Conservation (phyloP, 2,797 vertebrate species). For the Babyrousa celebensis region DNA sequence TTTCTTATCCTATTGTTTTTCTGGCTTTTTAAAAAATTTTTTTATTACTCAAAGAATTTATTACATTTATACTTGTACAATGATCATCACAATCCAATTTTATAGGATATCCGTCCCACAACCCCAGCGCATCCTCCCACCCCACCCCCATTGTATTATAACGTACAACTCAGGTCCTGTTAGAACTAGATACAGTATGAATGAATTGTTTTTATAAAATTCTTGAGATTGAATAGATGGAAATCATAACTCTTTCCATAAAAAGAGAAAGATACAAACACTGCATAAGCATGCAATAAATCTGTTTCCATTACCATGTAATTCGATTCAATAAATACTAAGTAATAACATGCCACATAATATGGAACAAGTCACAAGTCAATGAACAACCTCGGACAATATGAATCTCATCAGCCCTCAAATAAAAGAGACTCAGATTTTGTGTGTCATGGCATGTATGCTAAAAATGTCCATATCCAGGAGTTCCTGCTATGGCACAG, state of each 20-base stretch:
- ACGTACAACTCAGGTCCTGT: conserved; percentile 65
- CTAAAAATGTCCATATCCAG: conserved; percentile 58
- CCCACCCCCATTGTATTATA: background rate
- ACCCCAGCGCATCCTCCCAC: too few species aligned
- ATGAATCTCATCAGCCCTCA: background rate
- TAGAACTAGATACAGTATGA: conserved; percentile 33
- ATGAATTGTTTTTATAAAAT: conserved; percentile 56
- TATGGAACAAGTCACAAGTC: conserved; percentile 38
- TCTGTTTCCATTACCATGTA: conserved; percentile 59
- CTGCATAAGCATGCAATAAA: conserved; percentile 57
- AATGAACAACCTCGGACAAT: conserved; percentile 57
- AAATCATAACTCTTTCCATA: conserved; percentile 71
- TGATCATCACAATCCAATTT: too few species aligned
- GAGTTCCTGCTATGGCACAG: too few species aligned
- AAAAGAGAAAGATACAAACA: conserved; percentile 67
- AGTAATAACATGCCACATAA: conserved; percentile 26
- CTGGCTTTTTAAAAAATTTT: too few species aligned
- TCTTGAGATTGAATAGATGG: conserved; percentile 46
- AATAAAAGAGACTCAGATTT: conserved; percentile 55
- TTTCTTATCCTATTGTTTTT: background rate
- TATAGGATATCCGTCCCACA: too few species aligned
- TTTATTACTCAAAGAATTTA: too few species aligned
- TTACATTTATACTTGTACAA: too few species aligned
- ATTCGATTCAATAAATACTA: conserved; percentile 68
- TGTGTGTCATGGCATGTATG: background rate